phyloP scores from a whole-genome alignment of 2,888 invertebrate species.

The Conus canariensis region DNA sequence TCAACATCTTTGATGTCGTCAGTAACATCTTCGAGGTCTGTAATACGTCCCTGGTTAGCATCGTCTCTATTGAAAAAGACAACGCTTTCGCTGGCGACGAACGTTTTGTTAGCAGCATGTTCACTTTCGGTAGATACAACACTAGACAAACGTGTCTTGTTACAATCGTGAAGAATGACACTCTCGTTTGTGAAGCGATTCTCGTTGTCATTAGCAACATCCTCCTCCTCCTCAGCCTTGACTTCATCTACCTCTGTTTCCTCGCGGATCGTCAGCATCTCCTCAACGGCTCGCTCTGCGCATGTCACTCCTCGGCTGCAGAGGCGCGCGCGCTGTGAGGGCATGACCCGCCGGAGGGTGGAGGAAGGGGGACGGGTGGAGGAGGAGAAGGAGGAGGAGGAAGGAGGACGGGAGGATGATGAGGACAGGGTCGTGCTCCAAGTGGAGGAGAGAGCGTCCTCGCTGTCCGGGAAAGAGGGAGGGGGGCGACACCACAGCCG shows the following conservation, averaged over 20 bases:
- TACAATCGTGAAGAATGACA: no score
- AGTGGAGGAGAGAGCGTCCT: slow-evolving; percentile 59
- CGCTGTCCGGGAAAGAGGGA: slow-evolving; percentile 50
- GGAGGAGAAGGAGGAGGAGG: no score
- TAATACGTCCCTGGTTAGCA: not conserved
- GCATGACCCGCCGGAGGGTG: slow-evolving; percentile 21
- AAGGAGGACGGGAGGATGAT: no score
- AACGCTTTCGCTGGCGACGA: not conserved
- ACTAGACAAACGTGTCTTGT: not conserved
- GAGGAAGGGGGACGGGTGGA: slow-evolving; percentile 44
- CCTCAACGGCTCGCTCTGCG: not conserved
- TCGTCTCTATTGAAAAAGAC: not conserved
- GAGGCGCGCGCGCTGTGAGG: slow-evolving; percentile 19
- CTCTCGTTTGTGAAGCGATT: not conserved
- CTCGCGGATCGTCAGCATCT: slow-evolving; percentile 47
- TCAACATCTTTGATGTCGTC: not conserved
- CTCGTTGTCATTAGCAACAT: not conserved
- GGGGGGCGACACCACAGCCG: slow-evolving; percentile 46
- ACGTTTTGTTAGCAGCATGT: not conserved
- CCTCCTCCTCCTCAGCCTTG: not conserved
- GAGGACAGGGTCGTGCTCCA: slow-evolving; percentile 51
- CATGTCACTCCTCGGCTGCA: not conserved
- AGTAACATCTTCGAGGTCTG: not conserved
- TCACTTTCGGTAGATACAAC: not conserved
- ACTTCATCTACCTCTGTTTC: slow-evolving; percentile 43